Evolutionary conservation across 2,113 vertebrate species (phyloP).

Genomic region (Lagopus muta): DNA sequence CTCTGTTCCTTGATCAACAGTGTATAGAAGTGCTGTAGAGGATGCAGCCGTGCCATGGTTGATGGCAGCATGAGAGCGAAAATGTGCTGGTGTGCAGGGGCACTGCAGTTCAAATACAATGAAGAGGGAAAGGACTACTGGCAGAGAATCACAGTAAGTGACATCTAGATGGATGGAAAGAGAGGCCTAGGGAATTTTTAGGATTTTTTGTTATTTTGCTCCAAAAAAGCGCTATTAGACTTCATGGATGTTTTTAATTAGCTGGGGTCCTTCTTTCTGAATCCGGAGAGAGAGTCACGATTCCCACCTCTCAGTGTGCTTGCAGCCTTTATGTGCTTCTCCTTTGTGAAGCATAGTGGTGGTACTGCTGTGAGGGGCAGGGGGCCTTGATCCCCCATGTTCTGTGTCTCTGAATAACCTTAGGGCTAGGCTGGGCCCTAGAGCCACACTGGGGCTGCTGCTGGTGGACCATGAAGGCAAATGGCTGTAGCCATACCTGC

Average conservation of each 20-base stretch:
- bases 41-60: background rate
- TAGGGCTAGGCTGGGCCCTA: too few species aligned
- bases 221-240: background rate
- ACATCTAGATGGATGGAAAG: background rate
- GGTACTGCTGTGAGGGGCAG: background rate
- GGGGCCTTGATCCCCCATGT: background rate
- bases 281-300: background rate
- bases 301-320: background rate
- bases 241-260: slow-evolving; percentile 14
- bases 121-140: background rate
- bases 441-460: background rate
- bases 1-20: background rate
- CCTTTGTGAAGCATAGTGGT: background rate
- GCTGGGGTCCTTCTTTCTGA: background rate
- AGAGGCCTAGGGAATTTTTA: background rate
- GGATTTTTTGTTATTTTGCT: background rate
- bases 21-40: background rate
- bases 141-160: background rate
- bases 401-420: background rate
- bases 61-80: slow-evolving; percentile 27
- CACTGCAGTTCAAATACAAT: background rate
- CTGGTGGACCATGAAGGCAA: background rate
- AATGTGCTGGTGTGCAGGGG: background rate
- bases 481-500: background rate
- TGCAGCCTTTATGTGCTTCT: background rate